A percentile compares a stretch with the other conserved stretches of the same genome.
These are phyloP conservation scores for Chymomyza fuscimana DNA, from an alignment of 2,888 invertebrate species.

Conservation along the genomic window DNA sequence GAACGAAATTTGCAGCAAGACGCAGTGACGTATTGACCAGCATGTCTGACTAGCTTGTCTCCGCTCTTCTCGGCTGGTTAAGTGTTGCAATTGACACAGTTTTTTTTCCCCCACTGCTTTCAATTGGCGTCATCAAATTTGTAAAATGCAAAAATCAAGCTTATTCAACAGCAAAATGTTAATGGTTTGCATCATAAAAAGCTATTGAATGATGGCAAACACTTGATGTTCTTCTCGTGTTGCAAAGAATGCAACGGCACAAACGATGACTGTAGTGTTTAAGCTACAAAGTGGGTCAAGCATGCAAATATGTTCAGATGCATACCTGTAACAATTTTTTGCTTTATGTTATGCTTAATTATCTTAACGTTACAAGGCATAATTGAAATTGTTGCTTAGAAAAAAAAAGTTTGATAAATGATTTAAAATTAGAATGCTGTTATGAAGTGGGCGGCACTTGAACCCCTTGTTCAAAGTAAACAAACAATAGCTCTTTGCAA, in stretches of 20 bases:
- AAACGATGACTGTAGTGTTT: background rate
- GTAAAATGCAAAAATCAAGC: background rate
- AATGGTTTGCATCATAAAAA: background rate
- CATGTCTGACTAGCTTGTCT: constrained; percentile 4
- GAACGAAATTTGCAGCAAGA: constrained; percentile 7
- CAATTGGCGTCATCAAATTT: constrained; percentile 15
- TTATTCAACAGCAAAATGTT: background rate
- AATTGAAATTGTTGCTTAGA: background rate
- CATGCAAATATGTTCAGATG: background rate
- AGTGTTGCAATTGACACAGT: constrained; percentile 37
- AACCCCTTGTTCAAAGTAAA: too few species aligned
- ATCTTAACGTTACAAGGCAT: background rate
- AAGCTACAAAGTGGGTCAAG: background rate
- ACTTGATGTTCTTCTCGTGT: background rate
- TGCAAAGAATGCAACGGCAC: background rate
- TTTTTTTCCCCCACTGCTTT: constrained; percentile 10
- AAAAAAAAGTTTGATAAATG: background rate
- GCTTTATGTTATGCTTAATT: background rate
- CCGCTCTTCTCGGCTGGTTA: background rate
- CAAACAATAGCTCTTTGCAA: too few species aligned
- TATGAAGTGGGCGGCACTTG: too few species aligned
- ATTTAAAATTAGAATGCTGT: too few species aligned
- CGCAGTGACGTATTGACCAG: background rate
- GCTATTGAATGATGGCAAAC: background rate
- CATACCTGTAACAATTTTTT: background rate